Evolutionary conservation across 1,140 invertebrate genomes (phyloP), one percentile per base, ranked within the genome.

Genomic region (Dryas iulia): DNA sequence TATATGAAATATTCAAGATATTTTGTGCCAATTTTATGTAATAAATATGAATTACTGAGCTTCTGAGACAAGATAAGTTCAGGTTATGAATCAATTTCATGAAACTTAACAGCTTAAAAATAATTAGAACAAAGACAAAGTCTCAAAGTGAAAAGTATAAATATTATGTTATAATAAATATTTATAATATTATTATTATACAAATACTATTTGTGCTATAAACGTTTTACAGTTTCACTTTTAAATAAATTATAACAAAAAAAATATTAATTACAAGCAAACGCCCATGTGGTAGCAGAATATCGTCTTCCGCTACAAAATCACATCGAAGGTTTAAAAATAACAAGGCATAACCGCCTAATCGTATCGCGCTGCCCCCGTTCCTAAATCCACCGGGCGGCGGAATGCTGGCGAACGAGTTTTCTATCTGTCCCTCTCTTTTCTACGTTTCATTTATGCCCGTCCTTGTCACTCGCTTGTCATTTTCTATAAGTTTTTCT

Each of bases 401-500:
- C 86, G 89, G 89, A 91, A 91, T 91, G 89, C 76, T 78, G 89
- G 82, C 82, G 78, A 87, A 89, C 89, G 81, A 86, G 89, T 91
- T 91, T 83, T 84, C 78, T 88, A 81, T 83, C 87, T 81, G 77
- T 88, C 89, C 79, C 72, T 81, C 72, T 90, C 88, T 73, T 79
- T 71, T 82, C 76, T 83, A 90, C 73, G 81, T 78, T 78, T 72
- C 74, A 73, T 67, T 73, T 84, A 66, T 80, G 69, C 71, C 88
- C 77, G 81, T 90, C 88, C 78, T 78, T 83, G 81, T 91, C 89
- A 79, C 79, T 77, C 74, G 81, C 87, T 88, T 91, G 89, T 91
- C 89, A 89, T 91, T 91, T 91, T 91, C 89, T 91, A 91, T 91
- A 89, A 91, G 86, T 89, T 91, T 91, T 91, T 91, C 89, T 91